Percentiles rank a stretch among this genome's conserved stretches.
phyloP scores from a whole-genome alignment of 1,140 invertebrate genomes.

The Drosophila albomicans region DNA sequence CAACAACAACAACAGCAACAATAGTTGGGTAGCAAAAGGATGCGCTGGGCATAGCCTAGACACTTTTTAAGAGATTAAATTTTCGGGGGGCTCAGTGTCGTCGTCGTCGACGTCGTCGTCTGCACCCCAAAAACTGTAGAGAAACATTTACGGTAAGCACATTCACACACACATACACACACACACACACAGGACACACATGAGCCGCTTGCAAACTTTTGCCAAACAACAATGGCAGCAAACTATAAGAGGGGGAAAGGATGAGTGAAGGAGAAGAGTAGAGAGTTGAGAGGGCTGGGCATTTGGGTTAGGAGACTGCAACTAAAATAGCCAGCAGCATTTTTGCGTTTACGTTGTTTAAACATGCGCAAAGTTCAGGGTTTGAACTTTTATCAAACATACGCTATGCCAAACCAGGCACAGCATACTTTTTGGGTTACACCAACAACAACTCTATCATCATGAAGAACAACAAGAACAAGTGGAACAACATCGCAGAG shows the following conservation, averaged over 20 bases:
- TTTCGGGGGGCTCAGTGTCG: constrained; percentile 57
- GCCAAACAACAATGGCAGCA: constrained; percentile 66
- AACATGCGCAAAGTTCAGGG: constrained; percentile 83
- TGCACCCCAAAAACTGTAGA: constrained; percentile 53
- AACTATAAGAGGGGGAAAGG: background rate
- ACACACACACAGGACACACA: constrained; percentile 43
- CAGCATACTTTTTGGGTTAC: constrained; percentile 59
- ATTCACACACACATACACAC: constrained; percentile 36
- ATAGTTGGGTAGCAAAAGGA: constrained; percentile 28
- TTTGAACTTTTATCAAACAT: constrained; percentile 83
- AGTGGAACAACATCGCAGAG: constrained; percentile 32
- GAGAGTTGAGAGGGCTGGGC: background rate
- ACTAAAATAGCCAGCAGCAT: constrained; percentile 83
- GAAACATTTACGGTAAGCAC: constrained; percentile 70
- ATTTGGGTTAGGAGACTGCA: constrained; percentile 48
- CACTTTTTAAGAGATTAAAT: constrained; percentile 83
- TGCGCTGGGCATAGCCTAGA: constrained; percentile 71
- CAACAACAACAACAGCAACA: constrained; percentile 41
- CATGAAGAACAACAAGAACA: constrained; percentile 45
- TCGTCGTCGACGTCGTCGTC: constrained; percentile 11
- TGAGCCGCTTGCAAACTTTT: constrained; percentile 64
- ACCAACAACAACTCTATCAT: constrained; percentile 28
- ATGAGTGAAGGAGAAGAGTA: background rate
- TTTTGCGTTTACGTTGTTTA: constrained; percentile 84
- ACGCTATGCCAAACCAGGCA: constrained; percentile 59